Percentiles rank a stretch among this genome's conserved stretches.
These are phyloP conservation scores for Furcula furcula DNA, from an alignment of 2,888 invertebrate species.

Conservation along the genomic window DNA sequence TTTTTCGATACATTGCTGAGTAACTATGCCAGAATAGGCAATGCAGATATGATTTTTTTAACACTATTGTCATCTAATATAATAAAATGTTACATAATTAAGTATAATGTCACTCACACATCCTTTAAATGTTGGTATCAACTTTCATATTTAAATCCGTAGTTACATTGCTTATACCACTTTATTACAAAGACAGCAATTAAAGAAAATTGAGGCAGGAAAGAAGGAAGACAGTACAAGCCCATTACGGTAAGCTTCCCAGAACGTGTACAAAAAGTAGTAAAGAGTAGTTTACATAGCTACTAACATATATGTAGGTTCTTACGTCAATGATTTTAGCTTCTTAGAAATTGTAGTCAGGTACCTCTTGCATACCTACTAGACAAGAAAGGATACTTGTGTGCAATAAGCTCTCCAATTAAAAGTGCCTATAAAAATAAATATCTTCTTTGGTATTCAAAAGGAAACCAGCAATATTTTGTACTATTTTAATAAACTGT, in stretches of 20 bases:
- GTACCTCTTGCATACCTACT: too few species aligned
- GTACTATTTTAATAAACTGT: too few species aligned
- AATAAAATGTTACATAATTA: not conserved
- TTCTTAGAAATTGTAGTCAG: not conserved
- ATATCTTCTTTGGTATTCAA: too few species aligned
- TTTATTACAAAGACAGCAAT: conserved; percentile 1
- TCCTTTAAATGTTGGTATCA: not conserved
- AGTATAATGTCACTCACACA: not conserved
- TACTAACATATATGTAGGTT: not conserved
- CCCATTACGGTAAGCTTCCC: conserved; percentile 14
- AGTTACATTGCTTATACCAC: not conserved
- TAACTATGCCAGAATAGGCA: conserved; percentile 9
- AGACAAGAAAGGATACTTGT: too few species aligned
- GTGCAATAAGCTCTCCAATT: too few species aligned
- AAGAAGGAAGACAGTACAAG: conserved; percentile 8
- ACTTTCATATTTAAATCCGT: too few species aligned
- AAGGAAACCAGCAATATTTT: too few species aligned
- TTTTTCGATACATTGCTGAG: conserved; percentile 2
- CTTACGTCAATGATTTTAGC: not conserved
- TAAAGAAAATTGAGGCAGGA: conserved; percentile 4
- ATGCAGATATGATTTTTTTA: conserved; percentile 22
- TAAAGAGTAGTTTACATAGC: not conserved
- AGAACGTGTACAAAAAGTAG: conserved; percentile 7
- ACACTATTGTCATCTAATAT: conserved; percentile 9
- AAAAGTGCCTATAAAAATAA: too few species aligned